phyloP scores from a whole-genome alignment of 2,113 vertebrate genomes.

The Xiphias gladius region DNA sequence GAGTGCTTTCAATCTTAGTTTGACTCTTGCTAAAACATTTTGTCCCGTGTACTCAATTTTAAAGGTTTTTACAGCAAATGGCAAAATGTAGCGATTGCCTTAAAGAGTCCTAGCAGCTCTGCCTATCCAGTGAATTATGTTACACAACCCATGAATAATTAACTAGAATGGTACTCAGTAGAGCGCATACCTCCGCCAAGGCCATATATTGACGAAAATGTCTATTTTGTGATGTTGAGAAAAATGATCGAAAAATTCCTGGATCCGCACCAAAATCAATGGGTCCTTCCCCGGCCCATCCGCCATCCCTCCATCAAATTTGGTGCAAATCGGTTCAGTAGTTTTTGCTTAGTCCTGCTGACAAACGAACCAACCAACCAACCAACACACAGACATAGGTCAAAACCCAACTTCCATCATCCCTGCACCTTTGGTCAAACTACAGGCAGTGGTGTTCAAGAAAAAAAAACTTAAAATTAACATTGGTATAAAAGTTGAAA shows the following conservation, averaged over 20 bases:
- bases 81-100: background rate
- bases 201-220: no score
- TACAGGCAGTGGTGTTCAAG: background rate
- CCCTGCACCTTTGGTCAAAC: background rate
- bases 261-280: no score
- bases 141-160: background rate
- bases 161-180: no score
- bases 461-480: background rate
- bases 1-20: background rate
- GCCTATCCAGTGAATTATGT: background rate
- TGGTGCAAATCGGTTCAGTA: no score
- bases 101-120: background rate
- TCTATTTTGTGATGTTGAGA: no score
- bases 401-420: background rate
- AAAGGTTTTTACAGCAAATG: background rate
- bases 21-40: background rate
- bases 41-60: background rate
- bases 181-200: no score
- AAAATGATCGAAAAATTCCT: no score
- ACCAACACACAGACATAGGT: no score
- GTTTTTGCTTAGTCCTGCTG: no score
- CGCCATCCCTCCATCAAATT: no score
- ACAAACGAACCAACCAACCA: no score
- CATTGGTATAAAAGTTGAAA: background rate
- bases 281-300: no score